phyloP scores from a whole-genome alignment of 2,113 vertebrate species.

The Eulacestoma nigropectus region DNA sequence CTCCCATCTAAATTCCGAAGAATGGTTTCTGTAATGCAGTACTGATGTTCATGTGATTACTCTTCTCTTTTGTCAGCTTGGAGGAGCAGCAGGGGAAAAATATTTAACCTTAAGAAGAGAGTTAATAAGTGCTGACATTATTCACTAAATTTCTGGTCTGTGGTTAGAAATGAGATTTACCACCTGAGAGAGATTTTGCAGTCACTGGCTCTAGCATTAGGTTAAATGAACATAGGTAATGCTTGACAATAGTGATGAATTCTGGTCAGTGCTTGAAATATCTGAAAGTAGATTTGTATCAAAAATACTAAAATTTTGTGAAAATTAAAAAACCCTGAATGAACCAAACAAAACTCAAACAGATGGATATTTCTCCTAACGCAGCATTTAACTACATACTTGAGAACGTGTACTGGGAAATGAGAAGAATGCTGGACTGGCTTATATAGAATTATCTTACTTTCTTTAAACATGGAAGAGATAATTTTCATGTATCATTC shows the following conservation, averaged over 20 bases:
- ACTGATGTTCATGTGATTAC: neutral
- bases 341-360: neutral
- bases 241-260: neutral
- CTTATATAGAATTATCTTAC: neutral
- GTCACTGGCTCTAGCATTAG: neutral
- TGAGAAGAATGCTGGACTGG: neutral
- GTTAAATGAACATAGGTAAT: neutral
- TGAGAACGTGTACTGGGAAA: neutral
- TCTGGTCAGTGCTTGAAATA: neutral
- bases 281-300: neutral
- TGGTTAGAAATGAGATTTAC: neutral
- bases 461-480: neutral
- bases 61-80: neutral
- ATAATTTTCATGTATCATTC: neutral
- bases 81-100: neutral
- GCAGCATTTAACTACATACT: neutral
- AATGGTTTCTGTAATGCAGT: neutral
- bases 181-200: neutral
- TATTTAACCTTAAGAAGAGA: neutral
- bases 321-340: neutral
- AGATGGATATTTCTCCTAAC: neutral
- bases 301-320: neutral
- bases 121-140: neutral
- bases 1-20: neutral
- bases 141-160: neutral